phyloP scores from a whole-genome alignment of 2,888 invertebrate genomes.

The Smittia sp. region DNA sequence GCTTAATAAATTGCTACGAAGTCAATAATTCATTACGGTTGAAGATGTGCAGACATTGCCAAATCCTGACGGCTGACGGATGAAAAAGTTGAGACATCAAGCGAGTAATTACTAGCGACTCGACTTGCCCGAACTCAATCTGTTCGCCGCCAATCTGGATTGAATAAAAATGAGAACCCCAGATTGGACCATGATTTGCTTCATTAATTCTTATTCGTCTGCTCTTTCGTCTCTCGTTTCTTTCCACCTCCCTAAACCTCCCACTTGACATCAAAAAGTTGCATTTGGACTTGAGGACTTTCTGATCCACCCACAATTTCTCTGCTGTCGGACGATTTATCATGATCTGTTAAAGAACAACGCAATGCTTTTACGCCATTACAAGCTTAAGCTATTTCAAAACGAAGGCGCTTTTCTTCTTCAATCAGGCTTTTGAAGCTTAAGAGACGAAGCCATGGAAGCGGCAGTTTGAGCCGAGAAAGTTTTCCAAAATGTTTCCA shows the following conservation, averaged over 20 bases:
- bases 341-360: background rate
- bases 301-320: background rate
- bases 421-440: too few species aligned
- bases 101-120: background rate
- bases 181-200: constrained; percentile 4
- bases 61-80: too few species aligned
- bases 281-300: background rate
- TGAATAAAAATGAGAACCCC: background rate
- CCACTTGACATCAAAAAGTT: background rate
- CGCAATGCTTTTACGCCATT: background rate
- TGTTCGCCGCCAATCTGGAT: background rate
- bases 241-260: background rate
- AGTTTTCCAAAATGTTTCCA: too few species aligned
- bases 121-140: background rate
- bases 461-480: too few species aligned
- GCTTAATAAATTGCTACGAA: too few species aligned
- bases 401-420: too few species aligned
- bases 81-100: background rate
- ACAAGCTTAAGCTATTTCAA: background rate
- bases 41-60: too few species aligned
- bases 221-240: background rate
- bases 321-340: background rate
- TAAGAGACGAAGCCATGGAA: too few species aligned
- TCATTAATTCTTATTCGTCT: constrained; percentile 16
- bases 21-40: too few species aligned